Conservation (phyloP, 1,140 invertebrate species). For the Drosophila hydei region DNA sequence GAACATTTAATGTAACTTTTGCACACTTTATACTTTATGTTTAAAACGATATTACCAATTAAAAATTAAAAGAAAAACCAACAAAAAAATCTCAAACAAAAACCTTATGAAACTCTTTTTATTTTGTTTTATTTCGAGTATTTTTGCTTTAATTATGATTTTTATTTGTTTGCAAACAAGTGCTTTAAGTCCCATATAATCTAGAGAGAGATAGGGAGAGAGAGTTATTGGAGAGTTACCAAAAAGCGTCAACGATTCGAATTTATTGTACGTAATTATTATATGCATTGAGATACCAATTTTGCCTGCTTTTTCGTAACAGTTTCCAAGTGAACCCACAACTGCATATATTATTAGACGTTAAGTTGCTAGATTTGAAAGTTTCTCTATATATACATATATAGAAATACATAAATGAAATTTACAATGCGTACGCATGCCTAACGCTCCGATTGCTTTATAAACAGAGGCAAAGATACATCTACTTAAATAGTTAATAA, state of each 20-base stretch:
- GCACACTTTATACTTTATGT: conserved; percentile 64
- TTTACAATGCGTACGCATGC: conserved; percentile 50
- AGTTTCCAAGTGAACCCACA: conserved; percentile 44
- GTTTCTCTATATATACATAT: conserved; percentile 28
- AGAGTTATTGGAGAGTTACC: conserved; percentile 30
- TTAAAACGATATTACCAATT: conserved; percentile 71
- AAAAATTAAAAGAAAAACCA: conserved; percentile 58
- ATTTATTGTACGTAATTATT: conserved; percentile 68
- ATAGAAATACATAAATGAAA: conserved; percentile 58
- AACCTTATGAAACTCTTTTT: conserved; percentile 39
- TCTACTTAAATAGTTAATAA: conserved; percentile 23
- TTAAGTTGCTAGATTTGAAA: conserved; percentile 72
- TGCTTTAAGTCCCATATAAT: conserved; percentile 24
- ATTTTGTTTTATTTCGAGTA: conserved; percentile 60
- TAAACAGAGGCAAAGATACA: conserved; percentile 20
- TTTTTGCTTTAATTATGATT: conserved; percentile 14
- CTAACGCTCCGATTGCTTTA: conserved; percentile 13
- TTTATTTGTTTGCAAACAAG: conserved; percentile 29
- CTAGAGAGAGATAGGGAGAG: background rate
- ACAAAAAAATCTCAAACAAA: conserved; percentile 63
- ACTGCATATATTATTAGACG: conserved; percentile 52
- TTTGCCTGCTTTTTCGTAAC: conserved; percentile 72
- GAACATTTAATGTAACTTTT: conserved; percentile 70
- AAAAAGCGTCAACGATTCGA: conserved; percentile 67
- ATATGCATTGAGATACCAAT: conserved; percentile 60